phyloP scores from a whole-genome alignment of 2,113 vertebrate species.

The Bungarus multicinctus region DNA sequence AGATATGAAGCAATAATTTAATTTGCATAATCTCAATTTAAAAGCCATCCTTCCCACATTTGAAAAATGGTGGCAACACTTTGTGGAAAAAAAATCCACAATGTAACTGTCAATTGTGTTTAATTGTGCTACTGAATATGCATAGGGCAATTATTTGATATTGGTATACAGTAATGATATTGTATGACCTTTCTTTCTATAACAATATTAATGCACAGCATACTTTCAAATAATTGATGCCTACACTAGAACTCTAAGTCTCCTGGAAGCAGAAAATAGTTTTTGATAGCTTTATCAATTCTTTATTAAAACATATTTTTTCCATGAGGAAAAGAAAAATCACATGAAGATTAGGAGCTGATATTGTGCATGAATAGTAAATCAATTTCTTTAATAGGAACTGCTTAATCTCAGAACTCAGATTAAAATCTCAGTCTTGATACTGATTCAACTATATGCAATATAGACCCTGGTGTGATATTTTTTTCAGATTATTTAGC shows the following conservation, averaged over 20 bases:
- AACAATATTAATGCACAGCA: background rate
- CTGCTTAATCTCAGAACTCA: background rate
- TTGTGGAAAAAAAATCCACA: background rate
- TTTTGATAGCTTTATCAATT: background rate
- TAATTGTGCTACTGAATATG: background rate
- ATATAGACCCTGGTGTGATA: background rate
- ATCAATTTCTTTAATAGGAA: background rate
- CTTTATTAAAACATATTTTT: background rate
- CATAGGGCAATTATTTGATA: background rate
- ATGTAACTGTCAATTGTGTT: background rate
- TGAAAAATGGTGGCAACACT: background rate
- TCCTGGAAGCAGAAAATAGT: background rate
- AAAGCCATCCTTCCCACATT: background rate
- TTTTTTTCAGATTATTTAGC: background rate
- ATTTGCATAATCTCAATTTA: background rate
- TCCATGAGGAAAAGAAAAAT: background rate
- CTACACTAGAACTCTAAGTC: background rate
- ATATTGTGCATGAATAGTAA: background rate
- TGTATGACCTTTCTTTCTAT: background rate
- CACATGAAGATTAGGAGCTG: background rate
- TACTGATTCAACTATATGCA: background rate
- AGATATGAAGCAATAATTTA: background rate
- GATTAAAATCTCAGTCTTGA: background rate
- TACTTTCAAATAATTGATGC: background rate
- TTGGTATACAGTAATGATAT: background rate